Evolutionary conservation across 2,888 invertebrate genomes (phyloP), one percentile per base, ranked within the genome.

Genomic region (Euplagia quadripunctaria): DNA sequence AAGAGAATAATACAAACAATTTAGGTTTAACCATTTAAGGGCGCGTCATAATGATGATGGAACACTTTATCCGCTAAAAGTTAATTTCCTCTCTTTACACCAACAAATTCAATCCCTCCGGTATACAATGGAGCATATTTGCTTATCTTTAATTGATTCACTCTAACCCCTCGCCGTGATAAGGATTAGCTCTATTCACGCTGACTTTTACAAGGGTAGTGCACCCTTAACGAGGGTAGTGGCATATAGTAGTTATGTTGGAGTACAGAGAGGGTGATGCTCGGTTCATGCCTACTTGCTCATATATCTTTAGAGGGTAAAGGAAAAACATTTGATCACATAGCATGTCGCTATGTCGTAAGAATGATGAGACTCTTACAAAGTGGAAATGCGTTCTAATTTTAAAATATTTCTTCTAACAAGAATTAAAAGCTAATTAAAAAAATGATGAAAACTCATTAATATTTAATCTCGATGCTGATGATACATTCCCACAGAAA

Each of bases 71-170:
- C 88, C 91, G 85, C 82, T 89, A 90, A 94, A 94, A 94, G 94
- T 94, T 94, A 94, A 94, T 94, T 94, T 94, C 94, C 93, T 94
- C 92, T 83, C 90, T 91, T 88, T 90, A 89, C 92, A 90, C 92
- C 90, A 93, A 94, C 94, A 91, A 94, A 95, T 94, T 94, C 94
- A 90, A 91, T 89, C 89, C 88, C 87, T 84, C 81, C 73, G 80
- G 80, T 79, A 83, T 87, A 95, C 94, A 95, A 96, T 91, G 89
- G 87, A 89, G 86, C 92, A 93, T 95, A 96, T 96, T 96, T 95
- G 96, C 94, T 96, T 96, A 95, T 96, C 95, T 96, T 94, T 95
- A 95, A 96, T 96, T 95, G 95, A 96, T 96, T 95, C 94, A 94
- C 93, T 96, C 88, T 94, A 93, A 91, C 94, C 94, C 94, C 89